These are phyloP conservation scores for Tinea pellionella DNA, from an alignment of 2,888 invertebrate species.

Conservation along the genomic window DNA sequence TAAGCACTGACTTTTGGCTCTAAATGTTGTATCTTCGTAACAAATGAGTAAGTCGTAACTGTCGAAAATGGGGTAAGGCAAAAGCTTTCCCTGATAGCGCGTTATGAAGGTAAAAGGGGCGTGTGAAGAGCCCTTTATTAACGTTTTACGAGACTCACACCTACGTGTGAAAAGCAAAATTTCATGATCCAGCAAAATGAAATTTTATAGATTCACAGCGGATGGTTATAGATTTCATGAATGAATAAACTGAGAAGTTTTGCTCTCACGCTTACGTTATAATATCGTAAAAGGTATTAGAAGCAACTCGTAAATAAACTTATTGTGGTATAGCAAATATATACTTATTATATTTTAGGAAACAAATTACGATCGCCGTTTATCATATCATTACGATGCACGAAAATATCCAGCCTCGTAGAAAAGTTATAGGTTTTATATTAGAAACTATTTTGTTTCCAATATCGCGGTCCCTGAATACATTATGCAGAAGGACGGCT, in stretches of 20 bases:
- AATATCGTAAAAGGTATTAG: not conserved
- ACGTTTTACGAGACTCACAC: constrained; percentile 26
- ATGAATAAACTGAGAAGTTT: constrained; percentile 11
- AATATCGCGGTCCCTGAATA: constrained; percentile 39
- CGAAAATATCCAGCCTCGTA: not conserved
- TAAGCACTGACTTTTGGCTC: constrained; percentile 4
- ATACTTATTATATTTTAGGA: too few species aligned
- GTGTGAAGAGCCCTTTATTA: constrained; percentile 32
- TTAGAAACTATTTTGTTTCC: constrained; percentile 32
- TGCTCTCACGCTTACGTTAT: not conserved
- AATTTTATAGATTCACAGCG: constrained; percentile 15
- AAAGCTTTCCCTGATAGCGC: constrained; percentile 32
- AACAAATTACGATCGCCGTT: not conserved
- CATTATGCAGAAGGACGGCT: constrained; percentile 32
- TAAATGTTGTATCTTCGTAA: constrained; percentile 11
- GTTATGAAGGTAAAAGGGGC: constrained; percentile 20
- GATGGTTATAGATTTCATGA: constrained; percentile 14
- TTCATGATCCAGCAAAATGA: constrained; percentile 19
- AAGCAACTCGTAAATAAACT: not conserved
- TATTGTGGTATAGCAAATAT: not conserved
- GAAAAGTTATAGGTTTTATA: constrained; percentile 25
- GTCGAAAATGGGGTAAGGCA: constrained; percentile 13
- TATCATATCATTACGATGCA: not conserved
- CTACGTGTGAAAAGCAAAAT: constrained; percentile 13
- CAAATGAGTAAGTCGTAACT: constrained; percentile 13